Percentiles rank a stretch among this genome's conserved stretches.
phyloP scores from a whole-genome alignment of 2,797 vertebrate species.

The Hipposideros larvatus region DNA sequence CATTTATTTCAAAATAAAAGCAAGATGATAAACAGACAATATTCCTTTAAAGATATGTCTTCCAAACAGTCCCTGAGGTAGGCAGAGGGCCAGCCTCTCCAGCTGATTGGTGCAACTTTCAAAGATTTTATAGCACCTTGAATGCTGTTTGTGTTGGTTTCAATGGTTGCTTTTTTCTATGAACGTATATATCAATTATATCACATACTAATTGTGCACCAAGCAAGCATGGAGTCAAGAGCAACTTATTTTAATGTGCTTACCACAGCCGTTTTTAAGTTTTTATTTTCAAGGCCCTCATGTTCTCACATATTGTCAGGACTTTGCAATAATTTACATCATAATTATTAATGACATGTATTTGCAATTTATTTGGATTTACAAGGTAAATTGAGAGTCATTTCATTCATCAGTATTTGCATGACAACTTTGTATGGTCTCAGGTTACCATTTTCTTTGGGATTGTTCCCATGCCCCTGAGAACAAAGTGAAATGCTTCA shows the following conservation, averaged over 20 bases:
- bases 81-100: neutral
- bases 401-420: neutral
- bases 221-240: neutral
- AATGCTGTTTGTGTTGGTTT: neutral
- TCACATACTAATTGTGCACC: neutral
- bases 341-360: neutral
- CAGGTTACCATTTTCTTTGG: neutral
- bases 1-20: slow-evolving; percentile 4
- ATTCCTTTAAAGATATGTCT: neutral
- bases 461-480: neutral
- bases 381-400: neutral
- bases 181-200: neutral
- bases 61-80: neutral
- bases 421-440: neutral
- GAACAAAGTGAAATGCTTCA: neutral
- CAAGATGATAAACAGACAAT: neutral
- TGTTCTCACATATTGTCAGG: neutral
- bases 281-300: neutral
- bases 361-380: neutral
- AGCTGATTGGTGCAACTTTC: neutral
- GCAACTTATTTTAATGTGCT: neutral
- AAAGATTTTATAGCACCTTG: neutral
- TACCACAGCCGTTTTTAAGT: neutral
- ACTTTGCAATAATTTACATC: neutral
- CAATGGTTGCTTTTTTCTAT: neutral